phyloP scores from a whole-genome alignment of 2,113 vertebrate species.

The Hippocampus comes region DNA sequence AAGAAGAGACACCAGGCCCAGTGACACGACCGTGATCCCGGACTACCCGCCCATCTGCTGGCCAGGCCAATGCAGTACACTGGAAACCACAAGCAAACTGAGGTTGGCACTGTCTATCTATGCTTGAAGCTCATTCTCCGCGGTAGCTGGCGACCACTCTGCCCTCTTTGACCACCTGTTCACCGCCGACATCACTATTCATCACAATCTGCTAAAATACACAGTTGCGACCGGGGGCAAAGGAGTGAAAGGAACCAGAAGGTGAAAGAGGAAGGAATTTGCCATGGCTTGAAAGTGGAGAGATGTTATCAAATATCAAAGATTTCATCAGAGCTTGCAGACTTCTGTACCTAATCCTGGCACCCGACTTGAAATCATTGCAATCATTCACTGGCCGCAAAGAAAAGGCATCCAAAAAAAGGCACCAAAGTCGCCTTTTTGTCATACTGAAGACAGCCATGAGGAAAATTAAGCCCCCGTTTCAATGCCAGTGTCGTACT shows the following conservation, averaged over 20 bases:
- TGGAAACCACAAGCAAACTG: constrained; percentile 23
- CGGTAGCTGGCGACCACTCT: constrained; percentile 5
- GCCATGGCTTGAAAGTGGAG: constrained; percentile 44
- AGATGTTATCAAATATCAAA: constrained; percentile 66
- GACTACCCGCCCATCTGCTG: constrained; percentile 20
- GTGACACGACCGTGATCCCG: constrained; percentile 18
- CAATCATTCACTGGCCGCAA: constrained; percentile 43
- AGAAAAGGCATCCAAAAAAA: constrained; percentile 44
- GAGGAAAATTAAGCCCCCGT: not conserved
- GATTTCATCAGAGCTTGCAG: constrained; percentile 48
- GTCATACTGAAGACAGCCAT: not conserved
- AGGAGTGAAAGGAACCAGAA: constrained; percentile 34
- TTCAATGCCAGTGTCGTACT: not conserved
- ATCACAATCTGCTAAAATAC: constrained; percentile 42
- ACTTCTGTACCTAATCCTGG: constrained; percentile 53
- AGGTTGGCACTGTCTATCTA: constrained; percentile 12
- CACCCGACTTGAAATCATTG: constrained; percentile 58
- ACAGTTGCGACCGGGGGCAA: constrained; percentile 22
- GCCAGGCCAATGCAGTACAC: constrained; percentile 15
- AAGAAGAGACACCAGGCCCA: constrained; percentile 10
- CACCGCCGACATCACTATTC: constrained; percentile 39
- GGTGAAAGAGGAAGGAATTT: constrained; percentile 44
- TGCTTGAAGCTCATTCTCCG: constrained; percentile 19
- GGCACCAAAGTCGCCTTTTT: constrained; percentile 48
- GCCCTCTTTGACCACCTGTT: constrained; percentile 1